These are phyloP conservation scores for Saxidomus purpurata DNA, from an alignment of 1,140 invertebrate genomes.

Conservation along the genomic window DNA sequence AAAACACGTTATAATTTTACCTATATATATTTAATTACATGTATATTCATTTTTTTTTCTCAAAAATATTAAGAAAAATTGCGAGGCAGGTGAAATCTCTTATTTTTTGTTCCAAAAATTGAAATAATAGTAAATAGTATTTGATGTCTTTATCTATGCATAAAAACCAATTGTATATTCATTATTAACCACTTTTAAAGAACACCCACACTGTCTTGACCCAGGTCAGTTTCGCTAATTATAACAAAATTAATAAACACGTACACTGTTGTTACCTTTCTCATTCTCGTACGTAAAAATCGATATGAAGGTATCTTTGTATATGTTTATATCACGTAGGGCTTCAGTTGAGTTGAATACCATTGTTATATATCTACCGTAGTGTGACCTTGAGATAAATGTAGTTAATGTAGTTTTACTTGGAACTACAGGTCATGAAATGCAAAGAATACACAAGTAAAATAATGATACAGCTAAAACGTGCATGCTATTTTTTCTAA, in stretches of 20 bases:
- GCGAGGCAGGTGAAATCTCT: no score
- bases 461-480: no score
- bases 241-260: background rate
- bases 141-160: background rate
- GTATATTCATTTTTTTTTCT: no score
- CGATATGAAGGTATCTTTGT: background rate
- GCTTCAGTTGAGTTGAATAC: background rate
- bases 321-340: background rate
- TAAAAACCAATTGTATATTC: background rate
- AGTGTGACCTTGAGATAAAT: background rate
- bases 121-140: background rate
- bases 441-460: no score
- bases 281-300: background rate
- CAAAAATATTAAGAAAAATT: no score
- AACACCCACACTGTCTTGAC: background rate
- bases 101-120: no score
- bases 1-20: background rate
- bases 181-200: background rate
- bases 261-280: background rate
- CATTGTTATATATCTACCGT: background rate
- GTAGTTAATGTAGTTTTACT: no score
- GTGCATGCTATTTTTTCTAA: no score
- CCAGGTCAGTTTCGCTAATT: background rate
- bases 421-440: no score
- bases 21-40: background rate